Conservation (phyloP, 2,888 invertebrate genomes). For the Chloroclysta siterata region DNA sequence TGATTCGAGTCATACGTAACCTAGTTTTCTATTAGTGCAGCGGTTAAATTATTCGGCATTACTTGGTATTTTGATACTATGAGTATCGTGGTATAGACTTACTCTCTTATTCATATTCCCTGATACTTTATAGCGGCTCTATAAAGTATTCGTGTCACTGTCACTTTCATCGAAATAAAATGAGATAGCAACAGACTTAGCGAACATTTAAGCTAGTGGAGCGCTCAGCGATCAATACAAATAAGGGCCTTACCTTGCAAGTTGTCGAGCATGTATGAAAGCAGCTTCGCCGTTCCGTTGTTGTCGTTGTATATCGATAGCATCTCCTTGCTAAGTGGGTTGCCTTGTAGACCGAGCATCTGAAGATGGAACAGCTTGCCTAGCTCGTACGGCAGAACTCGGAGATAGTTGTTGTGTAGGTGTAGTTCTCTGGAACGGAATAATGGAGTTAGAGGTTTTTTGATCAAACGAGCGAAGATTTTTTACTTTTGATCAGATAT, state of each 20-base stretch:
- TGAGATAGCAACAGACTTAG: no score
- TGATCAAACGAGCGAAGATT: background rate
- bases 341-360: constrained; percentile 95
- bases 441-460: background rate
- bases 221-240: no score
- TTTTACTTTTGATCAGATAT: background rate
- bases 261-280: constrained; percentile 97
- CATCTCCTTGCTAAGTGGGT: constrained; percentile 97
- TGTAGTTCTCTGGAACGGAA: constrained; percentile 91
- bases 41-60: no score
- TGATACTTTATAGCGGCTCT: no score
- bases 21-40: background rate
- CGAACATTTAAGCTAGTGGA: no score
- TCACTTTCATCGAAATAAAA: no score
- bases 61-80: no score
- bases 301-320: constrained; percentile 95
- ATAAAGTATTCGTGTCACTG: no score
- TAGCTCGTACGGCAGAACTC: constrained; percentile 97
- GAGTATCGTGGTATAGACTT: no score
- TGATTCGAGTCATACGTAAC: background rate
- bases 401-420: constrained; percentile 96
- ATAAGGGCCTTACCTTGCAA: constrained; percentile 94
- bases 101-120: no score
- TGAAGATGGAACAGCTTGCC: constrained; percentile 99
- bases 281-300: constrained; percentile 97